phyloP scores from a whole-genome alignment of 2,797 vertebrate genomes.

The Phaenicophaeus curvirostris region DNA sequence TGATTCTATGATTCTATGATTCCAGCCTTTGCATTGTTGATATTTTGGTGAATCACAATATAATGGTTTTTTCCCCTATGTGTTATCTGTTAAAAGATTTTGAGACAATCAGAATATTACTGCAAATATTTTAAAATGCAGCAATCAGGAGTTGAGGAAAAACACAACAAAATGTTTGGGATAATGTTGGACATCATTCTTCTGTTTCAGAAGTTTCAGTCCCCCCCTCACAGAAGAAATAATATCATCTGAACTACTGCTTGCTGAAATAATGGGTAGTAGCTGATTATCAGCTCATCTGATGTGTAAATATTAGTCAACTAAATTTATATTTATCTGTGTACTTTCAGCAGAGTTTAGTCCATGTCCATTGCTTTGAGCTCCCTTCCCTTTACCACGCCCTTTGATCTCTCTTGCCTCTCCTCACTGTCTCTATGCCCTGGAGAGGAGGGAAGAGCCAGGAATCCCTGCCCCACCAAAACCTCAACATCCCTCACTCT shows the following conservation, averaged over 20 bases:
- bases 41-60: too few species aligned
- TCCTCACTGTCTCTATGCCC: background rate
- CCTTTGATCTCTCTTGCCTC: background rate
- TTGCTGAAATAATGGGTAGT: background rate
- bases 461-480: accelerated
- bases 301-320: background rate
- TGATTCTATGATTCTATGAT: too few species aligned
- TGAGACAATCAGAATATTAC: background rate
- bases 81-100: background rate
- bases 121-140: background rate
- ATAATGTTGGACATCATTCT: background rate
- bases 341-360: background rate
- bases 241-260: background rate
- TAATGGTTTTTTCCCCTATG: background rate
- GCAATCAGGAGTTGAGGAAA: background rate
- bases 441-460: accelerated
- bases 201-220: background rate
- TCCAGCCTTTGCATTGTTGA: too few species aligned
- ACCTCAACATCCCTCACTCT: background rate
- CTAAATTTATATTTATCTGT: background rate
- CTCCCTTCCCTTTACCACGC: background rate
- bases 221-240: background rate
- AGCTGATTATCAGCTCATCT: background rate
- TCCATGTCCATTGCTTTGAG: too few species aligned
- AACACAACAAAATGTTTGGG: background rate